Evolutionary conservation across 2,888 invertebrate genomes (phyloP), one percentile per base, ranked within the genome.

Genomic region (Crepidodera aurea): DNA sequence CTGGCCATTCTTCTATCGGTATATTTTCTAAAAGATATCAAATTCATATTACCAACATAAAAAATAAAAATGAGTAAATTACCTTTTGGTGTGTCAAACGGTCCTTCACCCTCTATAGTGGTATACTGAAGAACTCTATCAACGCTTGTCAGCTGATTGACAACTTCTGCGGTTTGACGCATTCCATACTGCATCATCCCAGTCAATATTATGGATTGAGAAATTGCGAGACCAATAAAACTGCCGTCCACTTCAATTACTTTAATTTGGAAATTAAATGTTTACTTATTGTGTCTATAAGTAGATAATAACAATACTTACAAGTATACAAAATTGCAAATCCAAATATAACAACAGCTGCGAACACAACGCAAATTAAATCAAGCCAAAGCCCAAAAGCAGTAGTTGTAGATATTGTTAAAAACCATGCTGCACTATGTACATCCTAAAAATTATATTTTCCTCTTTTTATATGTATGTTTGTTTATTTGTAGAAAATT

Each of bases 161-260:
- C 83, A 13, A 88, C 86, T 75, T 94, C 93, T 0, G 93, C 90
- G 29, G 90, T 87, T 78, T 92, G 92, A 62, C 92, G 84, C 72
- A 93, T 88, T 2, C 91, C 92, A 81, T 90, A 88, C 76, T 93
- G 92, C 60, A 93, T 85, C 89, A 93, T 90, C 64, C 91, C 92
- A 60, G 76, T 58, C 12, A 66, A 12, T 22, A 63, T 61, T n/a
- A 66, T 19, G 8, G 58, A 54, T 32, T 66, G 66, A 42, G 63
- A 75, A 13, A 77, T 67, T 1, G 77, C 77, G 5, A 77, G 54
- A 37, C 77, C 77, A 4, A 75, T 73, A 8, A 75, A 66, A 64
- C 75, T 76, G 4, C 73, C 73, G 64, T 66, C 71, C 16, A 71
- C 70, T 13, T 50, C 22, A n/a, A 53, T 19, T 42, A 57, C 59